Evolutionary conservation across 2,888 invertebrate species (phyloP), one percentile per base, ranked within the genome.

Genomic region (Mesopsocus fuscifrons): DNA sequence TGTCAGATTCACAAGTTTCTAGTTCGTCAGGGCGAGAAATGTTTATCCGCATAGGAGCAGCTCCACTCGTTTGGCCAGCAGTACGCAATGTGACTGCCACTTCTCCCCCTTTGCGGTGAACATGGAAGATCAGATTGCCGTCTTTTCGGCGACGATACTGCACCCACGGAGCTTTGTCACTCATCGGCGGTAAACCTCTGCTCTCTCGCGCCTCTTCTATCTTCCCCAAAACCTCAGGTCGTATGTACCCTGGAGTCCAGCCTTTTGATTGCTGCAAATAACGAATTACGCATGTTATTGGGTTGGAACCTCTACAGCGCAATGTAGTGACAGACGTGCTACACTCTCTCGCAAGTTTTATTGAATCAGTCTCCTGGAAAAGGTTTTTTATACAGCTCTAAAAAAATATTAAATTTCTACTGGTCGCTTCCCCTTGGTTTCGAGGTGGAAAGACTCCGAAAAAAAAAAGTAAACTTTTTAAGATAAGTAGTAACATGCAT

Each of bases 71-170:
- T 9, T 33, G 33, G 5, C 15, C 33, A 9, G 45, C 43, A 16
- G 47, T 45, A 34, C 41, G 42, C 46, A 47, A 44, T 3, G 47
- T 41, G 15, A 47, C 44, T 35, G 34, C 44, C 23, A 44, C 45
- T 13, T 23, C 40, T 9, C 47, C 47, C n/a, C 46, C 41, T 11
- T 38, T 17, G 5, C 44, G 22, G 31, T 44, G 44, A 1, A 47
- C 30, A 34, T 47, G 47, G 9, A 47, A 41, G 4, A 33, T 17
- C 33, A 33, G 9, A 16, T 33, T 17, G 33, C 33, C 17, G 33
- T 17, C 17, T 33, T 33, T 33, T 33, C 33, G 15, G 15, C 33
- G 3, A 16, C 33, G 33, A 4, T 15, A 16, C 17, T 33, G 15
- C 9, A n/a, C n/a, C n/a, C n/a, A n/a, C n/a, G n/a, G n/a, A n/a